A percentile compares a stretch with the other conserved stretches of the same genome.
phyloP scores from a whole-genome alignment of 2,113 vertebrate genomes.

The Edolisoma coerulescens region DNA sequence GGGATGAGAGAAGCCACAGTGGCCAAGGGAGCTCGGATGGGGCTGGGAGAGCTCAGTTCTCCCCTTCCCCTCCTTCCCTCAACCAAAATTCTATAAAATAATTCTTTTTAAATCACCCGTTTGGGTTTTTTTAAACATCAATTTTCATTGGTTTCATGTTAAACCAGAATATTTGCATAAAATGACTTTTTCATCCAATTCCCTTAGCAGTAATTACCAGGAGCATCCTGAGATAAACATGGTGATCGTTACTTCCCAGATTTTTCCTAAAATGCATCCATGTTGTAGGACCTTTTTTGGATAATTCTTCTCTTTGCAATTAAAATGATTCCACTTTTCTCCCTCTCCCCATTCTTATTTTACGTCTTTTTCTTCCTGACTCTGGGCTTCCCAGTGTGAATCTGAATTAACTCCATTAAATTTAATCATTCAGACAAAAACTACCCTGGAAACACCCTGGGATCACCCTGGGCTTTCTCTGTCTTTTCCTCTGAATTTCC shows the following conservation, averaged over 20 bases:
- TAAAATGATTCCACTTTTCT: neutral
- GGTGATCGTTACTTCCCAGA: neutral
- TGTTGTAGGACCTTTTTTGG: rapidly evolving
- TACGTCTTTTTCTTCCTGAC: neutral
- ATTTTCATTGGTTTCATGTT: neutral
- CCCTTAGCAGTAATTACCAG: neutral
- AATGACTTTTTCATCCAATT: neutral
- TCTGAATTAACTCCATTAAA: neutral
- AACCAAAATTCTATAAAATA: neutral
- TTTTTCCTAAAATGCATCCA: neutral
- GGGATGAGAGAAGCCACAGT: neutral
- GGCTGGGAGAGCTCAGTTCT: neutral
- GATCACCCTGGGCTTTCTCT: neutral
- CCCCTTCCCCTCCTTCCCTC: neutral
- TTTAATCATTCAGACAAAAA: neutral
- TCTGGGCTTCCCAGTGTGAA: neutral
- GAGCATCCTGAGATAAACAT: neutral
- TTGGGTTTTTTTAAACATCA: too few species aligned
- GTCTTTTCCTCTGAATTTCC: neutral
- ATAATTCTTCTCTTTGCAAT: neutral
- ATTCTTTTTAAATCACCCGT: rapidly evolving
- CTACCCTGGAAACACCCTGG: rapidly evolving
- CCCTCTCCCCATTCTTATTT: neutral
- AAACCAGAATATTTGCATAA: neutral
- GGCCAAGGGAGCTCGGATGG: neutral